A percentile compares a stretch with the other conserved stretches of the same genome.
These are phyloP conservation scores for Paralvinella palmiformis DNA, from an alignment of 1,140 invertebrate genomes.

Conservation along the genomic window DNA sequence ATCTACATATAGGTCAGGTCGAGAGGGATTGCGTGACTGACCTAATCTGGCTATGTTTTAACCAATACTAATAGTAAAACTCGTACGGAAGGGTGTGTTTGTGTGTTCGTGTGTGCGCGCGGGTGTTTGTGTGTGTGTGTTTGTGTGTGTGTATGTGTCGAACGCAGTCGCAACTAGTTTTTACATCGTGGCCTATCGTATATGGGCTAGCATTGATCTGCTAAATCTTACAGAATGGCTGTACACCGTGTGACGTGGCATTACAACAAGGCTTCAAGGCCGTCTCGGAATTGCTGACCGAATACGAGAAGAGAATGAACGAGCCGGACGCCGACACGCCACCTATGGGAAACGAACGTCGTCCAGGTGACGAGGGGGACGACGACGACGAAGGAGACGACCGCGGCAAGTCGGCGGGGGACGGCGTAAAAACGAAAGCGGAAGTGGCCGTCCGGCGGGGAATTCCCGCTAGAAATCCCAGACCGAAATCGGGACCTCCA, in stretches of 20 bases:
- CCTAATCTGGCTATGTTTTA: neutral
- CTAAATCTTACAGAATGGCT: conserved; percentile 15
- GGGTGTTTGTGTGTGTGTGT: neutral
- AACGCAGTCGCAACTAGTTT: too few relatives aligned
- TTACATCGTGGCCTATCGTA: neutral
- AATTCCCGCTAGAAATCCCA: neutral
- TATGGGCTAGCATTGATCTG: neutral
- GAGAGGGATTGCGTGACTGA: too few relatives aligned
- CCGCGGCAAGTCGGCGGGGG: neutral
- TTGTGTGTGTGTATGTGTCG: neutral
- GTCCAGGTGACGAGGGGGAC: neutral
- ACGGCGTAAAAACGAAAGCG: neutral
- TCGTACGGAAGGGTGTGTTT: neutral
- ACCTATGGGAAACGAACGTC: too few relatives aligned
- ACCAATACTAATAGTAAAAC: neutral
- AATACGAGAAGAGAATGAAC: conserved; percentile 14
- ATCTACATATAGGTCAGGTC: too few relatives aligned
- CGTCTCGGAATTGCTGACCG: conserved; percentile 16
- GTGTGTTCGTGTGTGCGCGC: neutral
- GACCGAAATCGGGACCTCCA: neutral
- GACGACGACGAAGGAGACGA: neutral
- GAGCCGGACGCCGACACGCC: too few relatives aligned
- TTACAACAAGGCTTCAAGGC: conserved; percentile 17
- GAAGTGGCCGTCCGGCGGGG: neutral
- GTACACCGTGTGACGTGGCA: conserved; percentile 17